phyloP scores from a whole-genome alignment of 2,797 vertebrate species.

The Nothura maculosa region DNA sequence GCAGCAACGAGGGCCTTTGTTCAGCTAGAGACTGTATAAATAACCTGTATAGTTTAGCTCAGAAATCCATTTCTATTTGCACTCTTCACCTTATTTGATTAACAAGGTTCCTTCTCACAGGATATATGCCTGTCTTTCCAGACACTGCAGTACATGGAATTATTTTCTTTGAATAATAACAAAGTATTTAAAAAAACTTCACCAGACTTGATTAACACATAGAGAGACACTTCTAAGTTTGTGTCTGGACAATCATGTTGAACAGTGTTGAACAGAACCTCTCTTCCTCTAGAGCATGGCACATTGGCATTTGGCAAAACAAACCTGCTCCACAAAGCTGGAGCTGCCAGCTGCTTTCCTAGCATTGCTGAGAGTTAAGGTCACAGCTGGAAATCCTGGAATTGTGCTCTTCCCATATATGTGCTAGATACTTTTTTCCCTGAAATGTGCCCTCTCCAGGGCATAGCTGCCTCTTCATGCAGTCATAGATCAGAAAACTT shows the following conservation, averaged over 20 bases:
- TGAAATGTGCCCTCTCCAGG: accelerated
- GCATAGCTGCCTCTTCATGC: not conserved
- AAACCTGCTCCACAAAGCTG: not conserved
- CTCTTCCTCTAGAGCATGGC: not conserved
- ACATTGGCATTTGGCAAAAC: not conserved
- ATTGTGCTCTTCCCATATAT: not conserved
- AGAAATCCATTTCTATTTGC: not conserved
- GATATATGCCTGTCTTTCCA: not conserved
- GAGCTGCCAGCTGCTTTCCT: not conserved
- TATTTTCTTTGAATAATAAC: not conserved
- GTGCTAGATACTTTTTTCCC: accelerated
- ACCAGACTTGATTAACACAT: not conserved
- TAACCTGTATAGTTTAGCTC: not conserved
- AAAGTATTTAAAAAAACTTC: not conserved
- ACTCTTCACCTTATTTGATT: not conserved
- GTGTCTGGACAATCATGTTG: not conserved
- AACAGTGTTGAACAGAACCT: not conserved
- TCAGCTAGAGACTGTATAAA: not conserved
- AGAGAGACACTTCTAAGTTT: accelerated
- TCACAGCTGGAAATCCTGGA: not conserved
- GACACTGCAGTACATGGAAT: not conserved
- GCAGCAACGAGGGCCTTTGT: not conserved
- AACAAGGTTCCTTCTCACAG: not conserved
- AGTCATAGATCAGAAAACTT: not conserved
- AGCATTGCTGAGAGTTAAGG: not conserved